Evolutionary conservation across 2,888 invertebrate genomes (phyloP), one percentile per base, ranked within the genome.

Genomic region (Folsomia manolachei): DNA sequence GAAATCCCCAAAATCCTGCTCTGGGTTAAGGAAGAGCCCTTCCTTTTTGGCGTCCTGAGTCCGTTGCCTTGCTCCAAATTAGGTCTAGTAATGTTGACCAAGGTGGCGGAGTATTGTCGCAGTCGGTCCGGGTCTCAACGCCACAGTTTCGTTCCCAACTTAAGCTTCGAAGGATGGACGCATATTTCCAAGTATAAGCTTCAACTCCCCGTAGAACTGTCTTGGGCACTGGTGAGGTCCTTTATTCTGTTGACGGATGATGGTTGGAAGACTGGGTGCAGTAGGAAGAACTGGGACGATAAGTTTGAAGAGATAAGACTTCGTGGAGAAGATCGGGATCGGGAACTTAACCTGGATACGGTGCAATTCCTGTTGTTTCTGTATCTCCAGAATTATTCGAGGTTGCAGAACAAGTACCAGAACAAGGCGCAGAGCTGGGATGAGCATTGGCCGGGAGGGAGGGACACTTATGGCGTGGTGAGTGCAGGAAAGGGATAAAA

Each of bases 11-110:
- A 66, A 2, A 61, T 70, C 27, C 21, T 75, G 14, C 23, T 77
- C n/a, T 77, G 77, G 77, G 75, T 75, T 11, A 71, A 74, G 61
- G 72, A 78, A 25, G 78, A 78, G 63, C 75, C 76, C 26, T 76
- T 78, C 63, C 70, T 72, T 26, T 78, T 76, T 69, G 78, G 78
- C 25, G 67, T 76, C 23, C 53, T 78, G 19, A 71, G 75, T 0
- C 74, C 72, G 11, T 63, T 69, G 4, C 75, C 72, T 2, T 71
- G 71, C 27, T 62, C 60, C 14, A 76, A 75, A 71, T 71, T 78
- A 23, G 71, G 72, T 1, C 63, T 75, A 19, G 70, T 69, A 24
- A 63, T 75, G 9, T 71, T 76, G 14, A 53, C 67, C 2, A 74
- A 74, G 51, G 27, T 71, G 21, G 72, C 69, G 1, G 67, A 63